A percentile compares a stretch with the other conserved stretches of the same genome.
Evolutionary conservation across 2,888 invertebrate species (phyloP).

Genomic region (Eretmocerus hayati): DNA sequence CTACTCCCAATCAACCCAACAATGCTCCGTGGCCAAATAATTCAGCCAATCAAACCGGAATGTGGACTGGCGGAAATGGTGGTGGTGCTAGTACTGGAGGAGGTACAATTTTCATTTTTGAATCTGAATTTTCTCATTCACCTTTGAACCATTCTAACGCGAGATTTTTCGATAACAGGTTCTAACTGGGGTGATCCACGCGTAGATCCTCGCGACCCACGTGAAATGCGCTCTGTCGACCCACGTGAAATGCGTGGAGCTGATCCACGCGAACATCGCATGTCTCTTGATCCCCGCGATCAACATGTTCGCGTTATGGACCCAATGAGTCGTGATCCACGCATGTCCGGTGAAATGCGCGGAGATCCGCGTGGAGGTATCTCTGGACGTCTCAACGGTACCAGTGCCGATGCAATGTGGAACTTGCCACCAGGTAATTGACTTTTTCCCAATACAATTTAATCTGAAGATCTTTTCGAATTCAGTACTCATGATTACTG

Average conservation of each 20-base stretch:
- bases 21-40: slow-evolving; percentile 59
- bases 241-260: slow-evolving; percentile 52
- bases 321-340: slow-evolving; percentile 52
- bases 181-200: slow-evolving; percentile 52
- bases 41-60: slow-evolving; percentile 52
- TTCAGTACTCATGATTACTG: background rate
- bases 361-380: slow-evolving; percentile 74
- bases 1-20: slow-evolving; percentile 56
- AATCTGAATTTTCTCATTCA: no score
- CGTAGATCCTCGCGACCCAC: slow-evolving; percentile 54
- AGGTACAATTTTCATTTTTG: no score
- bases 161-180: slow-evolving; percentile 21
- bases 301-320: slow-evolving; percentile 47
- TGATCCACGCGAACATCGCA: slow-evolving; percentile 46
- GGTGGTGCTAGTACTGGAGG: background rate
- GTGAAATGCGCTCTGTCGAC: slow-evolving; percentile 50
- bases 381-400: slow-evolving; percentile 75
- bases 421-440: slow-evolving; percentile 49
- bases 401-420: slow-evolving; percentile 68
- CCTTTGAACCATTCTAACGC: background rate
- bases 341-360: slow-evolving; percentile 56
- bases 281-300: slow-evolving; percentile 45
- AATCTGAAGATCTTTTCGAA: background rate
- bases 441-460: background rate
- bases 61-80: slow-evolving; percentile 42